These are phyloP conservation scores for Scylla paramamosain DNA, from an alignment of 1,140 invertebrate species.

Conservation along the genomic window DNA sequence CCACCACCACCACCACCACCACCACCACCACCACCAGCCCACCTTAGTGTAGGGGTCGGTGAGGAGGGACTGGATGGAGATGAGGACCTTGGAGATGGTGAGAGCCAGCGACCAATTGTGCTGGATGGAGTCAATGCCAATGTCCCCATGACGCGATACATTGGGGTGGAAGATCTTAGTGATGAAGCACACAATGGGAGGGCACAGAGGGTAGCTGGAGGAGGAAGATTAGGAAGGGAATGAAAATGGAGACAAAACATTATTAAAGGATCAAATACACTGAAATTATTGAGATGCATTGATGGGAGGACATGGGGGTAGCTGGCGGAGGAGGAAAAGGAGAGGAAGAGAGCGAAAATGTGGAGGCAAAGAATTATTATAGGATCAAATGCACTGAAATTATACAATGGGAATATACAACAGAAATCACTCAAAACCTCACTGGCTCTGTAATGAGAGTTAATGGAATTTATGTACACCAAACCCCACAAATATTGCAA, in stretches of 20 bases:
- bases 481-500: too few relatives aligned
- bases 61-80: conserved; percentile 94
- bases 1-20: too few relatives aligned
- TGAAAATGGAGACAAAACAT: conserved; percentile 54
- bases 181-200: conserved; percentile 92
- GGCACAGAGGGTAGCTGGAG: conserved; percentile 93
- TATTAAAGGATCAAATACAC: neutral
- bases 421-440: too few relatives aligned
- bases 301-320: neutral
- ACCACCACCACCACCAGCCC: conserved; percentile 81
- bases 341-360: neutral
- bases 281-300: neutral
- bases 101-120: conserved; percentile 97
- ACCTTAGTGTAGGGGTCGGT: conserved; percentile 90
- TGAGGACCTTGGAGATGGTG: conserved; percentile 93
- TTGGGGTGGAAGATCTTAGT: conserved; percentile 97
- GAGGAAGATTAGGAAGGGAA: conserved; percentile 77
- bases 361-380: too few relatives aligned
- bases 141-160: conserved; percentile 96
- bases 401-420: too few relatives aligned
- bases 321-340: neutral
- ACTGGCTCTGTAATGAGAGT: too few relatives aligned
- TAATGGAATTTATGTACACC: too few relatives aligned
- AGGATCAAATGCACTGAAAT: too few relatives aligned
- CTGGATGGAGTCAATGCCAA: conserved; percentile 96